Evolutionary conservation across 2,113 vertebrate genomes (phyloP).

Genomic region (Petaurus breviceps): DNA sequence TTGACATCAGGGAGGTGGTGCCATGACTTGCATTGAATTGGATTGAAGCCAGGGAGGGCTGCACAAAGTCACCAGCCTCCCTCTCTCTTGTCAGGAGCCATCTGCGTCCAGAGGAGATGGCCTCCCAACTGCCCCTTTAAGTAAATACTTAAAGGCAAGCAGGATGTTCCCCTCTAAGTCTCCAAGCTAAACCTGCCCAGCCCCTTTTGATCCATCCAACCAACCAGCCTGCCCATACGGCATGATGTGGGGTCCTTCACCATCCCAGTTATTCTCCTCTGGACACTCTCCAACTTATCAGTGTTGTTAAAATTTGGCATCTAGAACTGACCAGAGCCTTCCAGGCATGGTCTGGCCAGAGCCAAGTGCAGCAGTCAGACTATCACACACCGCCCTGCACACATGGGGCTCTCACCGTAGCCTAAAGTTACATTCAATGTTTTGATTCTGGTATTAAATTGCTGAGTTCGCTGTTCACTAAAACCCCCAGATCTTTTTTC

Average conservation of each 20-base stretch:
- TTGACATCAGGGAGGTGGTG: too few species aligned
- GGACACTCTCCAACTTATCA: background rate
- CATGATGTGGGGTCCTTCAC: background rate
- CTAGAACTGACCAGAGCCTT: background rate
- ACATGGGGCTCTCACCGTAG: background rate
- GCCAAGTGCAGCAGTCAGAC: background rate
- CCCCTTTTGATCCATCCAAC: background rate
- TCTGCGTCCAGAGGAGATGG: too few species aligned
- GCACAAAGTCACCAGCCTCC: too few species aligned
- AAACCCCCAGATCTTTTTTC: background rate
- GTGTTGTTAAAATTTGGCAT: background rate
- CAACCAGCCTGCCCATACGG: too few species aligned
- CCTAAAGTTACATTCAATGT: background rate
- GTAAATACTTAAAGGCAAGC: background rate
- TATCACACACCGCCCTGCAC: background rate
- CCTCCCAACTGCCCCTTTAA: too few species aligned
- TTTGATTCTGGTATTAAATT: background rate
- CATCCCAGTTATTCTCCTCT: background rate
- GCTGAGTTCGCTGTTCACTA: background rate
- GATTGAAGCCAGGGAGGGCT: too few species aligned
- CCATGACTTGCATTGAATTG: too few species aligned
- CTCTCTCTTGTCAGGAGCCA: too few species aligned
- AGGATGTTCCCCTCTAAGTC: background rate
- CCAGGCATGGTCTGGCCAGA: background rate
- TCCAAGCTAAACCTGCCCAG: background rate